These are phyloP conservation scores for Stigmatopora nigra DNA, from an alignment of 2,113 vertebrate species.

Conservation along the genomic window DNA sequence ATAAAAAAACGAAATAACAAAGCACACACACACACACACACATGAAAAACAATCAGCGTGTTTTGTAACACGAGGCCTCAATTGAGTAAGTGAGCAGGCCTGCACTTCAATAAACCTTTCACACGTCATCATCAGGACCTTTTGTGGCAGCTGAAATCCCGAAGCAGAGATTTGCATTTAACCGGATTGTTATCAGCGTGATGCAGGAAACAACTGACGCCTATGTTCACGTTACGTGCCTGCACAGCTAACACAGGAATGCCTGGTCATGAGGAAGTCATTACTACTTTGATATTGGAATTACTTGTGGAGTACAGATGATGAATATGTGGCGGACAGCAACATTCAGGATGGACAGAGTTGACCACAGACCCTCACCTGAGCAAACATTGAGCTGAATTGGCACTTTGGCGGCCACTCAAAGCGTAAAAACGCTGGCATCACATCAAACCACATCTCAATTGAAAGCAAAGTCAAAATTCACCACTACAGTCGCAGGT, in stretches of 20 bases:
- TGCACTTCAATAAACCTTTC: constrained; percentile 35
- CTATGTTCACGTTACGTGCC: constrained; percentile 37
- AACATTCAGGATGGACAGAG: constrained; percentile 14
- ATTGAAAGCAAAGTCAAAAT: constrained; percentile 18
- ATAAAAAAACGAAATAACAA: too few species aligned
- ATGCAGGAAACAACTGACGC: constrained; percentile 43
- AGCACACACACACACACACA: too few species aligned
- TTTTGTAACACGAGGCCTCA: constrained; percentile 20
- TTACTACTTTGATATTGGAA: constrained; percentile 17
- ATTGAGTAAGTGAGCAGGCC: constrained; percentile 13
- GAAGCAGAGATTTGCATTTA: constrained; percentile 61
- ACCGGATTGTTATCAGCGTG: constrained; percentile 56
- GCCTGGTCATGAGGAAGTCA: constrained; percentile 37
- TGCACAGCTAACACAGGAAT: constrained; percentile 33
- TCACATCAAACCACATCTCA: constrained; percentile 8
- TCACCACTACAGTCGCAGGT: neutral
- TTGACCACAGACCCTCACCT: constrained; percentile 6
- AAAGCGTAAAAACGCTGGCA: neutral
- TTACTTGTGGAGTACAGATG: neutral
- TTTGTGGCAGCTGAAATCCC: constrained; percentile 50
- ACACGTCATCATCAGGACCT: constrained; percentile 40
- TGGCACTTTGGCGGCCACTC: constrained; percentile 3
- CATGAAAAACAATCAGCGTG: constrained; percentile 38
- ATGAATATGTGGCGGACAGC: constrained; percentile 1
- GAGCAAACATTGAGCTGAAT: constrained; percentile 31